These are phyloP conservation scores for Andrena dorsata DNA, from an alignment of 2,888 invertebrate genomes.

Conservation along the genomic window DNA sequence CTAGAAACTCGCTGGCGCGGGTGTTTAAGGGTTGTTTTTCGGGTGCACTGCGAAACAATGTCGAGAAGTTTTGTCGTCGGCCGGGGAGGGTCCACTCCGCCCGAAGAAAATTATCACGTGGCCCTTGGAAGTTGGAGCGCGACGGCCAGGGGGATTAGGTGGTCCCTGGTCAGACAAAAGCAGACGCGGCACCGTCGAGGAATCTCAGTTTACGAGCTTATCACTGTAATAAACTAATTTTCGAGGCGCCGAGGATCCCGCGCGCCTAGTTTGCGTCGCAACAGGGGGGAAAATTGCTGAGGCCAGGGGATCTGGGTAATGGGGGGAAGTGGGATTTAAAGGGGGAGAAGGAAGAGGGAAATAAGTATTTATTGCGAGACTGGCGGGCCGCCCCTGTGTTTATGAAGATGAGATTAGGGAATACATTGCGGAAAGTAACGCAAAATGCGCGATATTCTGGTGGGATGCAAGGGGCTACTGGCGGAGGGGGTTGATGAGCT, in stretches of 20 bases:
- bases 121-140: neutral
- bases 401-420: slow-evolving; percentile 7
- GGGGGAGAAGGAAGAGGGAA: slow-evolving; percentile 13
- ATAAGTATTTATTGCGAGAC: slow-evolving; percentile 35
- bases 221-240: slow-evolving; percentile 28
- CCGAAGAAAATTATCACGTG: neutral
- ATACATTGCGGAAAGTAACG: slow-evolving; percentile 1
- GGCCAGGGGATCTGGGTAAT: neutral
- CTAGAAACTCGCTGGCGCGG: too few relatives aligned
- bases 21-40: slow-evolving; percentile 2
- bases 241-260: neutral
- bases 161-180: slow-evolving; percentile 13
- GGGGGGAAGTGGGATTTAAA: slow-evolving; percentile 25
- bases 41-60: slow-evolving; percentile 1
- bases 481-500: neutral
- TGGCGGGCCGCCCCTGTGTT: slow-evolving; percentile 6
- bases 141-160: slow-evolving; percentile 7
- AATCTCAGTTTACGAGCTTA: slow-evolving; percentile 2
- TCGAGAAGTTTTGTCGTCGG: neutral
- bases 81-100: too few relatives aligned
- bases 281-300: neutral
- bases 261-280: neutral
- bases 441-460: slow-evolving; percentile 12
- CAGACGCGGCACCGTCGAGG: neutral
- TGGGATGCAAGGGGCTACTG: neutral